Conservation (phyloP, 2,888 invertebrate genomes). For the Temnothorax ravouxi region DNA sequence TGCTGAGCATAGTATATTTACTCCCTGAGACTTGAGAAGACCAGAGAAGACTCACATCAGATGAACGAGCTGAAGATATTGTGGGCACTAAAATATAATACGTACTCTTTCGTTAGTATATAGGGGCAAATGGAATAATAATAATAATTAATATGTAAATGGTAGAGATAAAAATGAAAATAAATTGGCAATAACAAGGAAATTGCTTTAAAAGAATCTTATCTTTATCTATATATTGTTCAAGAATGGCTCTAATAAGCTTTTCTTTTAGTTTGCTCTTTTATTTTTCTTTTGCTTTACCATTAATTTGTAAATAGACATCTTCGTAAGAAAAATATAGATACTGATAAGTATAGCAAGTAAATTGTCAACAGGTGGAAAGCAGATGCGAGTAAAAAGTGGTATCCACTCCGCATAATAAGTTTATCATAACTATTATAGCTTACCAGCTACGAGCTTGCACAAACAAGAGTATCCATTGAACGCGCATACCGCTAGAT, state of each 20-base stretch:
- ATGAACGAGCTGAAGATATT: background rate
- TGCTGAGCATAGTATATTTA: background rate
- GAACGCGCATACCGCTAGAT: background rate
- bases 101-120: background rate
- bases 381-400: background rate
- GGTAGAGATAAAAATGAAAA: background rate
- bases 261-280: background rate
- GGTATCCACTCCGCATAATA: background rate
- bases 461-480: background rate
- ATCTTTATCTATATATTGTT: background rate
- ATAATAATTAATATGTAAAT: background rate
- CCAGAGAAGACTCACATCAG: background rate
- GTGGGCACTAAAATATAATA: background rate
- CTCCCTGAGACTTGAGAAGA: too few species aligned
- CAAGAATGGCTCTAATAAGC: background rate
- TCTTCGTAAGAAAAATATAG: background rate
- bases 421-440: background rate
- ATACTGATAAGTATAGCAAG: background rate
- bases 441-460: background rate
- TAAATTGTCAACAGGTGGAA: background rate
- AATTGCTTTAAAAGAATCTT: background rate
- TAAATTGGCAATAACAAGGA: background rate
- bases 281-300: background rate
- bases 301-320: background rate
- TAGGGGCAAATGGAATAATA: background rate